phyloP scores from a whole-genome alignment of 1,140 invertebrate species.

The Parapsyche elsis region DNA sequence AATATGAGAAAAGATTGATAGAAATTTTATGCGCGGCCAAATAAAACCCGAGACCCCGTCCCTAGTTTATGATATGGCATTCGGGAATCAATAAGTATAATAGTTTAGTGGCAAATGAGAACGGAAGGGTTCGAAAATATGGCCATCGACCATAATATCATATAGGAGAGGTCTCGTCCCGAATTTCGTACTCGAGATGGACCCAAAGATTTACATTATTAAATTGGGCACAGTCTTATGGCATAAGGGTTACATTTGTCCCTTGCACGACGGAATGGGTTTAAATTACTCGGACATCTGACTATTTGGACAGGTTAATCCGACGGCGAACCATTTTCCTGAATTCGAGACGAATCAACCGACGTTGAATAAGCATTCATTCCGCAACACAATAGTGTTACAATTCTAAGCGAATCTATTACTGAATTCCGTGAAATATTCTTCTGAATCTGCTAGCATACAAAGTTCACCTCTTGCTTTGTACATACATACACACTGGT shows the following conservation, averaged over 20 bases:
- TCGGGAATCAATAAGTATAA: conserved; percentile 50
- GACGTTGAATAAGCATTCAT: too few relatives aligned
- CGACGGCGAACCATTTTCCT: background rate
- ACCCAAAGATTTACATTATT: conserved; percentile 38
- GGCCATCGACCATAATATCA: conserved; percentile 10
- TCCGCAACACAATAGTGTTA: too few relatives aligned
- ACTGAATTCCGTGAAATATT: too few relatives aligned
- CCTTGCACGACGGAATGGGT: conserved; percentile 4
- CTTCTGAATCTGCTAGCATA: too few relatives aligned
- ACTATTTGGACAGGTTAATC: conserved; percentile 26
- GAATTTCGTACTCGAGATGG: conserved; percentile 7
- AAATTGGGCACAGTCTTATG: conserved; percentile 20
- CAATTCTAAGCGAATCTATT: too few relatives aligned
- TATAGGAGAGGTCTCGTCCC: conserved; percentile 2
- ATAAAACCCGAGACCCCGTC: conserved; percentile 38
- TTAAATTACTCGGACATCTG: conserved; percentile 36
- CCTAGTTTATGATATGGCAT: conserved; percentile 41
- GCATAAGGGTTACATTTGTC: conserved; percentile 14
- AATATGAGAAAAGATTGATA: conserved; percentile 44
- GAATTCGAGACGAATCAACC: background rate
- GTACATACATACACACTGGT: too few relatives aligned
- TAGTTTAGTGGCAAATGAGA: conserved; percentile 43
- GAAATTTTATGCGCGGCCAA: conserved; percentile 49
- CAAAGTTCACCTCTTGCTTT: too few relatives aligned
- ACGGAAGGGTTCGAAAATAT: conserved; percentile 36